Evolutionary conservation across 2,888 invertebrate genomes (phyloP).

Genomic region (Isoperla grammatica): DNA sequence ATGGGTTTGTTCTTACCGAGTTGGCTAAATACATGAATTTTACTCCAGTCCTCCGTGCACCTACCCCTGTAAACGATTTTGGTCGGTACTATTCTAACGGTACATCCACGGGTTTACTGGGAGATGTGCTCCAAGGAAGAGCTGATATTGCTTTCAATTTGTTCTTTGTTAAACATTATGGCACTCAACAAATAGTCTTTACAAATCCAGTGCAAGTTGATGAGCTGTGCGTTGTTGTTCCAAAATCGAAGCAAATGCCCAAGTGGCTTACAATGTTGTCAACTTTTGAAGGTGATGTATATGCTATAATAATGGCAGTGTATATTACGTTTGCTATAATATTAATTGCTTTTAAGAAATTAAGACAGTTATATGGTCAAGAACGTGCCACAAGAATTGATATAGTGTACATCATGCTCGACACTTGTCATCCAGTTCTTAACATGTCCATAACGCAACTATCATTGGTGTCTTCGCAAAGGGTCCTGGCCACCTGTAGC

Average conservation of each 20-base stretch:
- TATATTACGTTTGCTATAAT: not conserved
- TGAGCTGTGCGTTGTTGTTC: conserved; percentile 44
- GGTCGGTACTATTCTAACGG: conserved; percentile 40
- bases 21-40: conserved; percentile 30
- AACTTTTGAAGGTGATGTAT: not conserved
- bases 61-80: conserved; percentile 18
- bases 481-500: conserved; percentile 40
- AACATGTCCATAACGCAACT: conserved; percentile 40
- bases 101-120: conserved; percentile 41
- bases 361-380: not conserved
- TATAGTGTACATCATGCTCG: conserved; percentile 29
- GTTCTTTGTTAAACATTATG: conserved; percentile 43
- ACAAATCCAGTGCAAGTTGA: conserved; percentile 42
- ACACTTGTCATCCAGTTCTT: conserved; percentile 42
- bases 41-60: conserved; percentile 14
- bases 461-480: conserved; percentile 41
- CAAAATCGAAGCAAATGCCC: conserved; percentile 43
- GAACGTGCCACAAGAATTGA: not conserved
- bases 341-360: not conserved
- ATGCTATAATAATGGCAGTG: not conserved
- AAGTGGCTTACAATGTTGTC: conserved; percentile 41
- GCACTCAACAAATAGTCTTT: conserved; percentile 40
- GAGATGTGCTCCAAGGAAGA: conserved; percentile 40
- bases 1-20: conserved; percentile 20
- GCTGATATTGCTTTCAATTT: conserved; percentile 44